Base-by-base conservation (phyloP, 1,140 invertebrate species). In the Lordiphosa mommai region DNA sequence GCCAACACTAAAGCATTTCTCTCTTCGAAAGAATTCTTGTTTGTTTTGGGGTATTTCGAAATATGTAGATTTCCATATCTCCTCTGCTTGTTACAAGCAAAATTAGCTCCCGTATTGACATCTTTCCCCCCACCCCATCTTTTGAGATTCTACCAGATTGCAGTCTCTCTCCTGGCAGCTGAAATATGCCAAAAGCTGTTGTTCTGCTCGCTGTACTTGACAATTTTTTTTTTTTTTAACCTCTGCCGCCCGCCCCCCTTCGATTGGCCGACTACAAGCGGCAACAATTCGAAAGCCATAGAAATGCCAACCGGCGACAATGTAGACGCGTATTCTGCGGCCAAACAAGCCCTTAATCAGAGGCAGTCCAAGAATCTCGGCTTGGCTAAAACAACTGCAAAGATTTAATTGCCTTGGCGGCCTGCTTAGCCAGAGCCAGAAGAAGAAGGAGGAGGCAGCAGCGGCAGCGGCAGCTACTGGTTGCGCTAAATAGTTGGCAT, bases 401-500 rank as follows among this genome's bases (percentile, higher is more conserved):
- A 84, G 77, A 84, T 84, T 84, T 84, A 84, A 84, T 84, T 84
- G 77, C 80, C 63, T 58, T 47, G 33, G 32, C 34, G 17, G 10
- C 20, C 63, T 52, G 52, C 61, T 51, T 58, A 64, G 53, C 63
- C 32, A 50, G 17, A 50, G 10, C 7, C 12, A 5, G 41, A 5
- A 27, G 9, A 30, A 12, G 13, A n/a, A 5, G 2, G 8, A 30
- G 36, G 37, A 50, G 16, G 51, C 23, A 23, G 29, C 43, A 40
- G 40, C 34, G 4, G 36, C 37, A 47, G 71, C 72, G 77, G n/a
- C 80, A 72, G 84, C 77, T 84, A 72, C 44, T 72, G 77, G 59
- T 84, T 84, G 77, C 77, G 77, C 77, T 84, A 84, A 84, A 84
- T 84, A 84, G 79, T 77, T 84, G 73, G 77, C 72, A 84, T 84